Conservation (phyloP, 2,888 invertebrate species). For the Phengaris alcon region DNA sequence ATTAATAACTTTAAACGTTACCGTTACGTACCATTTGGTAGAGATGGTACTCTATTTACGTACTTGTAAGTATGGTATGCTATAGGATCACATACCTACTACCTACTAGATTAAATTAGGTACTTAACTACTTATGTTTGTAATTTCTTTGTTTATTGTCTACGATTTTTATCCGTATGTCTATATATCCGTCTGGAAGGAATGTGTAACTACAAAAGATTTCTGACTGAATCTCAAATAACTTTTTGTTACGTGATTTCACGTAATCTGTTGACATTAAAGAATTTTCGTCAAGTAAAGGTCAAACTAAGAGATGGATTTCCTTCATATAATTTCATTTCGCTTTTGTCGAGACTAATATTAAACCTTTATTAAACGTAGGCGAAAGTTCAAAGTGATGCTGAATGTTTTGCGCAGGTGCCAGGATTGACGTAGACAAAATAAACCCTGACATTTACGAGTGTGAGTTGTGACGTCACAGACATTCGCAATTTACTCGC, state of each 20-base stretch:
- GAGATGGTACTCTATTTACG: not conserved
- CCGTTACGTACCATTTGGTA: not conserved
- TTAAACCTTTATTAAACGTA: not conserved
- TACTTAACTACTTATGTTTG: no score
- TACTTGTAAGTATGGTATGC: no score
- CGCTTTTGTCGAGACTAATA: not conserved
- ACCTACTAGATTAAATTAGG: no score
- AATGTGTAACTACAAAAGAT: not conserved
- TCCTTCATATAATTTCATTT: not conserved
- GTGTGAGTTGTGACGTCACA: not conserved
- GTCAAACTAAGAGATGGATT: not conserved
- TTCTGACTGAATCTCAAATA: not conserved
- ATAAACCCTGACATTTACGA: not conserved
- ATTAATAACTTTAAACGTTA: slow-evolving; percentile 7
- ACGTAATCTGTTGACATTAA: slow-evolving; percentile 12
- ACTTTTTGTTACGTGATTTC: not conserved
- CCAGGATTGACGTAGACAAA: not conserved
- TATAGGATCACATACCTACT: no score
- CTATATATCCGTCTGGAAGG: not conserved
- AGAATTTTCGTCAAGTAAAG: not conserved
- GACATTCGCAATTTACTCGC: not conserved
- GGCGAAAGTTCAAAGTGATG: slow-evolving; percentile 11
- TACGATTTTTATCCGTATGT: not conserved
- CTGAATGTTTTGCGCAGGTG: slow-evolving; percentile 5
- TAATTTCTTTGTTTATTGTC: not conserved